These are phyloP conservation scores for Noctua comes DNA, from an alignment of 2,888 invertebrate species.

Conservation along the genomic window DNA sequence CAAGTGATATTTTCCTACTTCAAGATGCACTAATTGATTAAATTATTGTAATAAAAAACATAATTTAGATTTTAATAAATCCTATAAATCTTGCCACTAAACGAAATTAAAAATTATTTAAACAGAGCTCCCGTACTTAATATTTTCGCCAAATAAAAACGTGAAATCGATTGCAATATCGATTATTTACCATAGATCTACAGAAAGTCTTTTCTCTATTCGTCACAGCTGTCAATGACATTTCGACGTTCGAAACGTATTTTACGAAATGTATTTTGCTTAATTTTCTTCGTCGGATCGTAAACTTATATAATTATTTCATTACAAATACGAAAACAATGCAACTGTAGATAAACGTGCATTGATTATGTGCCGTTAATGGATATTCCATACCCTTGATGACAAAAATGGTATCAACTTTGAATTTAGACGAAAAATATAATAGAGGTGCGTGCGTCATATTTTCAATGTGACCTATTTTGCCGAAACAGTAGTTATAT, in stretches of 20 bases:
- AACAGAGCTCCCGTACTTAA: neutral
- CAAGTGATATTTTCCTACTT: neutral
- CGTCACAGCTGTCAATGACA: slow-evolving; percentile 88
- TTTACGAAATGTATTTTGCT: slow-evolving; percentile 80
- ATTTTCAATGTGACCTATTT: slow-evolving; percentile 69
- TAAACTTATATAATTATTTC: slow-evolving; percentile 76
- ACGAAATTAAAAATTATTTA: neutral
- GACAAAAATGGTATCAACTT: slow-evolving; percentile 86
- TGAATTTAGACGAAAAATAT: slow-evolving; percentile 87
- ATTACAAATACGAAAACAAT: slow-evolving; percentile 48
- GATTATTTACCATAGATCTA: slow-evolving; percentile 84
- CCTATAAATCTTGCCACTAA: neutral
- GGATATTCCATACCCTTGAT: slow-evolving; percentile 49
- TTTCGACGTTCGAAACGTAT: slow-evolving; percentile 82
- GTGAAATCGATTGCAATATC: slow-evolving; percentile 73
- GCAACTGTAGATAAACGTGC: slow-evolving; percentile 41
- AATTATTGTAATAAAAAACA: neutral
- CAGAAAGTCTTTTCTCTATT: slow-evolving; percentile 80
- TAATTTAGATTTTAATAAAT: neutral
- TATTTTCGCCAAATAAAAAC: neutral
- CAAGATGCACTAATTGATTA: neutral
- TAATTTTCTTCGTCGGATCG: slow-evolving; percentile 69
- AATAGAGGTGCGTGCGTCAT: slow-evolving; percentile 83
- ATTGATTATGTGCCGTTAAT: slow-evolving; percentile 51
- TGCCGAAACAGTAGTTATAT: slow-evolving; percentile 42